Evolutionary conservation across 2,797 vertebrate genomes (phyloP), one percentile per base, ranked within the genome.

Genomic region (Neopelma chrysocephalum): DNA sequence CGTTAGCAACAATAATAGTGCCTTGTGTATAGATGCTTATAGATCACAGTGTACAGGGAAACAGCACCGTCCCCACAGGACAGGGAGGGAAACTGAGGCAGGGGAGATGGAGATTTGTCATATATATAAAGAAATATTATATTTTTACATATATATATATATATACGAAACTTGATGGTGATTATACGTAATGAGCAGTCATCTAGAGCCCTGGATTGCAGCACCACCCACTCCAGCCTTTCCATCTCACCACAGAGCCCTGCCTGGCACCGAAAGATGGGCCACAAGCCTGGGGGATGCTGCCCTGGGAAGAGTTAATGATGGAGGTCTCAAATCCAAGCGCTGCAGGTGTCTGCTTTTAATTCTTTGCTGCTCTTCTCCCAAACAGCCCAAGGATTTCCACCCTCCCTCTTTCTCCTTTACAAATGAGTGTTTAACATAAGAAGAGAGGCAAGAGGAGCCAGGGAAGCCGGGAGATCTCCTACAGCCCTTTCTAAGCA

Each of bases 391-490:
- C 38, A 54, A 80, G 73, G 94, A 93, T 93, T 96, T 95, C 81
- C 76, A 89, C 57, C 57, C 88, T 87, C 77, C 85, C 78, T 91
- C 61, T 90, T 97, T 87, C 94, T 96, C 96, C 79, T 96, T 97
- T 97, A 96, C 94, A 96, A 97, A 97, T 47, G 86, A 94, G 86
- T 93, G 91, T 96, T 97, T 96, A 97, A 94, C 96, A 97, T 97
- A 94, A 96, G 96, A 97, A 97, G 94, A 93, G 96, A 92, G 81
- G 82, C 82, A 70, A 87, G 78, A 94, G 75, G 86, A 97, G 89
- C 81, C 92, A 75, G 87, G 88, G 92, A 71, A 90, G 94, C 70
- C 82, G 61, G 94, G 85, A 91, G 86, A 82, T 94, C 94, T 94
- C 92, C 95, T 84, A 17, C 93, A 95, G 93, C 77, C 89, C 90